Conservation (phyloP, 2,797 vertebrate genomes). For the Peromyscus eremicus region DNA sequence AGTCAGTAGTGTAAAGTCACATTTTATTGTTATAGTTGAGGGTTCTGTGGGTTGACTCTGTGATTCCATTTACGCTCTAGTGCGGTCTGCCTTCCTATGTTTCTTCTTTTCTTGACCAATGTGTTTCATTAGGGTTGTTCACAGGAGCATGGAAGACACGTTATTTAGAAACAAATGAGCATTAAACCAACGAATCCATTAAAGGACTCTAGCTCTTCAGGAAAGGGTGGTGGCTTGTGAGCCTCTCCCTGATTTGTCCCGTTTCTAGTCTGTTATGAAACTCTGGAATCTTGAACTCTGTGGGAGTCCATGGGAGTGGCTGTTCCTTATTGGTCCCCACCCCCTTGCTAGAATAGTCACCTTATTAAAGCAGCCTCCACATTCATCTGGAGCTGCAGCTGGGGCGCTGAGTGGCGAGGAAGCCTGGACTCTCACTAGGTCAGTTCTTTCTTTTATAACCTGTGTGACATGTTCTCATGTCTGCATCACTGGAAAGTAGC, state of each 20-base stretch:
- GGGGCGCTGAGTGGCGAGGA: background rate
- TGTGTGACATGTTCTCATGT: background rate
- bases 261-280: background rate
- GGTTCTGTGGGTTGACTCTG: background rate
- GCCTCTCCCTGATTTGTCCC: background rate
- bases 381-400: background rate
- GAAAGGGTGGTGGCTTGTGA: background rate
- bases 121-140: background rate
- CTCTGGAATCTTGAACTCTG: background rate
- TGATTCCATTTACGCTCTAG: no score
- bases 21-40: background rate
- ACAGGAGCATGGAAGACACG: background rate
- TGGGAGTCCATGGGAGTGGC: background rate
- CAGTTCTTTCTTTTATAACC: background rate
- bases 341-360: rapidly evolving
- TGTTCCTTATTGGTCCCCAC: background rate
- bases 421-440: background rate
- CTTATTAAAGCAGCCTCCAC: background rate
- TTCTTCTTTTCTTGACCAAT: no score
- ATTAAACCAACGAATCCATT: no score
- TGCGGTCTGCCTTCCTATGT: no score
- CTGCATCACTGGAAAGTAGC: background rate
- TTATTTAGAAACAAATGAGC: no score
- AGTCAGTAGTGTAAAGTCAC: background rate
- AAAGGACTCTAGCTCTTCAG: background rate